Evolutionary conservation across 2,797 vertebrate genomes (phyloP).

Genomic region (Masticophis lateralis): DNA sequence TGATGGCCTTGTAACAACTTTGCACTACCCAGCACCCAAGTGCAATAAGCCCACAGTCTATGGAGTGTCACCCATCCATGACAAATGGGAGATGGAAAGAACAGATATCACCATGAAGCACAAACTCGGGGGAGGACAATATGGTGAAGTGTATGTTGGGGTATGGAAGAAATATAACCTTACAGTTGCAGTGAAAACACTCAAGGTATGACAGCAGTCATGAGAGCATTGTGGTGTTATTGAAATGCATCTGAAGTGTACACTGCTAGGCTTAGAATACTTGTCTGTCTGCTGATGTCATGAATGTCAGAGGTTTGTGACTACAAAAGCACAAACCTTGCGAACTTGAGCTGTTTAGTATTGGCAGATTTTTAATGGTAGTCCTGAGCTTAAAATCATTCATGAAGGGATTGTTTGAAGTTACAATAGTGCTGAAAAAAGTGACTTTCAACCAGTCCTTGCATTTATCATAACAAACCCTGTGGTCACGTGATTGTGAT

Average conservation of each 20-base stretch:
- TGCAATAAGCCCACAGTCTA: slow-evolving; percentile 99
- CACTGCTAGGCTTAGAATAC: slow-evolving; percentile 22
- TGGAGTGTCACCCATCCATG: slow-evolving; percentile 96
- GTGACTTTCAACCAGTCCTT: neutral
- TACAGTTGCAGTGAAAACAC: slow-evolving; percentile 95
- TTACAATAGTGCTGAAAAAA: neutral
- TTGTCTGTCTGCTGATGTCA: neutral
- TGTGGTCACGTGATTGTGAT: neutral
- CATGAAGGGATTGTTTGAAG: neutral
- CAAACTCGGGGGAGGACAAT: slow-evolving; percentile 98
- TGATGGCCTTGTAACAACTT: slow-evolving; percentile 94
- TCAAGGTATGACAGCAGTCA: slow-evolving; percentile 80
- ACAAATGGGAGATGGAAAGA: slow-evolving; percentile 99
- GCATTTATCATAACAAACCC: neutral
- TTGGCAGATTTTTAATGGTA: neutral
- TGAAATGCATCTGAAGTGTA: neutral
- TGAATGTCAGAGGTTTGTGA: neutral
- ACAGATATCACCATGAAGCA: slow-evolving; percentile 99
- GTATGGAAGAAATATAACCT: slow-evolving; percentile 98
- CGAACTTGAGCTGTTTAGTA: neutral
- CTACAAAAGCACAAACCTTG: neutral
- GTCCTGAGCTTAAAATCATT: neutral
- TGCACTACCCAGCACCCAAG: slow-evolving; percentile 98
- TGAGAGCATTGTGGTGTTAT: neutral
- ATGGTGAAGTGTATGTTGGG: slow-evolving; percentile 96